phyloP scores from a whole-genome alignment of 2,888 invertebrate genomes.

The Eupithecia tripunctaria region DNA sequence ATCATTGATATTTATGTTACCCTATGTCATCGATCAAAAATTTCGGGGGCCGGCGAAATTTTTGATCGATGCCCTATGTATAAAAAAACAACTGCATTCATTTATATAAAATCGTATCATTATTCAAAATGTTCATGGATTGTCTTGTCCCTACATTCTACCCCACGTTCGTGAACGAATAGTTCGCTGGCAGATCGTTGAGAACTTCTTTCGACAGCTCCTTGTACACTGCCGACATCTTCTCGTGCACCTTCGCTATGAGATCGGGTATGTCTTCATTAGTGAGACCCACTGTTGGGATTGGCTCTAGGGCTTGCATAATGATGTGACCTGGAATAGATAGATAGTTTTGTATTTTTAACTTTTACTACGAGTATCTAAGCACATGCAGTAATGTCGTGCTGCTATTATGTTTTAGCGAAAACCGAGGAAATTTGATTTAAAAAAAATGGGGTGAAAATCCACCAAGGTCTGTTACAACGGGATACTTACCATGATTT shows the following conservation, averaged over 20 bases:
- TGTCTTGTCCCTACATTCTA: slow-evolving; percentile 35
- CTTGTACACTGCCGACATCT: slow-evolving; percentile 76
- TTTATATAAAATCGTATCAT: background rate
- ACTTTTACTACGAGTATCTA: no score
- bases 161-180: slow-evolving; percentile 62
- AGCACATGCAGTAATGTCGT: no score
- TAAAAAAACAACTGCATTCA: background rate
- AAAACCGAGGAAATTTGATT: no score
- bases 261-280: slow-evolving; percentile 76
- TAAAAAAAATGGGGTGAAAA: no score
- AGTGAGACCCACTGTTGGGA: slow-evolving; percentile 75
- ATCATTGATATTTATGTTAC: no score
- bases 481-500: no score
- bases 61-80: no score
- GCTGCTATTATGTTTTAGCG: no score
- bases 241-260: slow-evolving; percentile 66
- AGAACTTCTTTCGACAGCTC: slow-evolving; percentile 75
- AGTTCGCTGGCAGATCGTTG: slow-evolving; percentile 68
- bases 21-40: no score
- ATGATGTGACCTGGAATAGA: slow-evolving; percentile 80
- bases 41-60: no score
- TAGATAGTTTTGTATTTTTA: no score
- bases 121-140: background rate
- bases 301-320: slow-evolving; percentile 78
- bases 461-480: no score